These are phyloP conservation scores for Colossoma macropomum DNA, from an alignment of 2,113 vertebrate genomes.

Conservation along the genomic window DNA sequence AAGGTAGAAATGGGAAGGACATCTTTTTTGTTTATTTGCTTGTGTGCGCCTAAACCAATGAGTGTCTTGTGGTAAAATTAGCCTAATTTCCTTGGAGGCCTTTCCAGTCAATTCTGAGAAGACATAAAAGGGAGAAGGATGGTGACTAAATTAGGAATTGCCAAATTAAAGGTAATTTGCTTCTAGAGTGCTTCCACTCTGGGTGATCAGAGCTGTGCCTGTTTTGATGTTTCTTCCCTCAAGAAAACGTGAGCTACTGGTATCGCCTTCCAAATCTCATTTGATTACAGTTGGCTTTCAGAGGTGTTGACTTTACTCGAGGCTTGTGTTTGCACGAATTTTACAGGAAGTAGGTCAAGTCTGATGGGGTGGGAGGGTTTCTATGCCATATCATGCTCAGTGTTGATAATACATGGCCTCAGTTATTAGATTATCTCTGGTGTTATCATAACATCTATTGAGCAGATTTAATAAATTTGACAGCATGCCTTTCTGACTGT, in stretches of 20 bases:
- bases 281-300: constrained; percentile 29
- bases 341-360: constrained; percentile 51
- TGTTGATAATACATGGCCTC: constrained; percentile 26
- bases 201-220: constrained; percentile 31
- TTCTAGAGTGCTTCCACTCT: constrained; percentile 50
- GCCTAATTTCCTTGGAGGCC: constrained; percentile 53
- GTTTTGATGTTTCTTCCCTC: constrained; percentile 45
- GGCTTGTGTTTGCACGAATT: constrained; percentile 44
- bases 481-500: constrained; percentile 11
- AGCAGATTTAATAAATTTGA: constrained; percentile 48
- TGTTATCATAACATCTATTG: constrained; percentile 43
- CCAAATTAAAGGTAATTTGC: constrained; percentile 61
- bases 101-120: constrained; percentile 56
- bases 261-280: constrained; percentile 45
- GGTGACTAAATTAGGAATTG: constrained; percentile 59
- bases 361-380: neutral
- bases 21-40: neutral
- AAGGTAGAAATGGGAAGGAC: neutral
- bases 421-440: constrained; percentile 48
- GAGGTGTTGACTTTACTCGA: constrained; percentile 37
- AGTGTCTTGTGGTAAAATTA: constrained; percentile 44
- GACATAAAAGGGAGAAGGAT: constrained; percentile 60
- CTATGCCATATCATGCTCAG: constrained; percentile 6
- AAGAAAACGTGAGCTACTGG: constrained; percentile 32
- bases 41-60: neutral